A percentile compares a stretch with the other conserved stretches of the same genome.
These are phyloP conservation scores for Dendrocopos noguchii DNA, from an alignment of 2,113 vertebrate species.

Conservation along the genomic window DNA sequence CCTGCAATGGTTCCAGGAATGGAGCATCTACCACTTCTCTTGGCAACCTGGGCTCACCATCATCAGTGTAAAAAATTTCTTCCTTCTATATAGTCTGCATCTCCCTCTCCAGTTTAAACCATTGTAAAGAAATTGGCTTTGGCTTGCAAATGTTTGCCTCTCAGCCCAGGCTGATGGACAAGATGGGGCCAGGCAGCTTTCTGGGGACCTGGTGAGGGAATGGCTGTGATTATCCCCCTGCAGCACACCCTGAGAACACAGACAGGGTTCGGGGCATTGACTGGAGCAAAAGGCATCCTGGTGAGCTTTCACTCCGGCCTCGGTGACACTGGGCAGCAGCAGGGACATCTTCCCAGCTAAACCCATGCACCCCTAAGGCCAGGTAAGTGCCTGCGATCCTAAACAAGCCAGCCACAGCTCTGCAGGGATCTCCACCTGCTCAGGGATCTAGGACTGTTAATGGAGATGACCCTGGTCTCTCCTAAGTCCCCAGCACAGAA, in stretches of 20 bases:
- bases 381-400: conserved; percentile 38
- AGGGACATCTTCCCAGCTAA: conserved; percentile 7
- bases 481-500: neutral
- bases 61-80: no score
- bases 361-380: neutral
- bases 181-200: neutral
- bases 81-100: no score
- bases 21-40: no score
- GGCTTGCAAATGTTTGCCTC: neutral
- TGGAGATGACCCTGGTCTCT: neutral
- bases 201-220: neutral
- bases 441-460: neutral
- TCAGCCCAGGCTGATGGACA: neutral
- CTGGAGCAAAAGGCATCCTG: neutral
- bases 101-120: no score
- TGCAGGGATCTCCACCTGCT: neutral
- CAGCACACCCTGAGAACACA: rapidly evolving
- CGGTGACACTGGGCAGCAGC: neutral
- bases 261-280: neutral
- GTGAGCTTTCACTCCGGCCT: neutral
- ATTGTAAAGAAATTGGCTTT: neutral
- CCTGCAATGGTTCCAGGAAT: no score
- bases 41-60: no score
- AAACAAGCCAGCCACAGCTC: neutral
- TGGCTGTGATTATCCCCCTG: neutral